A percentile compares a stretch with the other conserved stretches of the same genome.
phyloP scores from a whole-genome alignment of 2,888 invertebrate genomes.

The Heliconius ismenius region DNA sequence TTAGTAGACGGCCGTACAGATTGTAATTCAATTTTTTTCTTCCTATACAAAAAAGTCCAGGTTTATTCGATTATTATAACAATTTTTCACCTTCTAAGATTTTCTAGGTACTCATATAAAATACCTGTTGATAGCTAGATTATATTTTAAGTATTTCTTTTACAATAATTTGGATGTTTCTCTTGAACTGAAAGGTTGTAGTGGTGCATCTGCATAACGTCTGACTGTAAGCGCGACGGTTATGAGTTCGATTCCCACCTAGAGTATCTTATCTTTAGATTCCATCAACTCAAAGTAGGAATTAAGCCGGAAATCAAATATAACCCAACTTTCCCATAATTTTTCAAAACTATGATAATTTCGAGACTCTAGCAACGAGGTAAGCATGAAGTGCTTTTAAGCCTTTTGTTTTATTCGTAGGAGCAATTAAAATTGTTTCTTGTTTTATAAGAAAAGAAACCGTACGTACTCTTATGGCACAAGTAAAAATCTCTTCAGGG shows the following conservation, averaged over 20 bases:
- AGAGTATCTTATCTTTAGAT: no score
- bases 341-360: conserved; percentile 15
- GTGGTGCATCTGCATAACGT: no score
- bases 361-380: conserved; percentile 4
- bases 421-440: conserved; percentile 26
- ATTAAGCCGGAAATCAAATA: neutral
- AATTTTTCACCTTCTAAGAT: neutral
- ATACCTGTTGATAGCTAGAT: neutral
- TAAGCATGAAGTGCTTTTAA: conserved; percentile 22
- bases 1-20: neutral
- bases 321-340: neutral
- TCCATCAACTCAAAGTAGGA: neutral
- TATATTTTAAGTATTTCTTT: neutral
- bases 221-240: no score
- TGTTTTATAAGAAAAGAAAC: conserved; percentile 22
- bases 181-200: neutral
- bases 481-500: conserved; percentile 1
- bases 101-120: neutral
- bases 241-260: no score
- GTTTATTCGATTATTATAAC: conserved; percentile 12
- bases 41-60: neutral
- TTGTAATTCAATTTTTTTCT: conserved; percentile 22
- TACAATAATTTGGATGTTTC: neutral
- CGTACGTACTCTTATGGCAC: conserved; percentile 10
- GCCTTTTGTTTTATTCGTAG: conserved; percentile 25